phyloP scores from a whole-genome alignment of 2,888 invertebrate genomes.

The Oegoconia quadripuncta region DNA sequence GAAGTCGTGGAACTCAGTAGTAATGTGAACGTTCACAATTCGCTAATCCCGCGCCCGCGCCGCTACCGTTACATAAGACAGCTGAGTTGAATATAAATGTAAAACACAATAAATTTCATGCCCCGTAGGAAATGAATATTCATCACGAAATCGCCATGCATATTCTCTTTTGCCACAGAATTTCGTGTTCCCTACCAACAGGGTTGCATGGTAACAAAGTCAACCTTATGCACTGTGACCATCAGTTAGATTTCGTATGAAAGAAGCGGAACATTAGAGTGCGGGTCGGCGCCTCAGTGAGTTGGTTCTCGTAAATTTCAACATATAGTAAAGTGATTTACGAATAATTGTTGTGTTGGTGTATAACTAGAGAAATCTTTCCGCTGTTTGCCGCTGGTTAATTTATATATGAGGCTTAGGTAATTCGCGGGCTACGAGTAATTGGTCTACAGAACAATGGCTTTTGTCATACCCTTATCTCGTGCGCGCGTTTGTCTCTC shows the following conservation, averaged over 20 bases:
- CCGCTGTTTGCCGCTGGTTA: conserved; percentile 77
- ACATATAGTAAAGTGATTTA: conserved; percentile 80
- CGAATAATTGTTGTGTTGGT: conserved; percentile 79
- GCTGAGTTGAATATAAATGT: conserved; percentile 79
- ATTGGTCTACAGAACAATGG: conserved; percentile 77
- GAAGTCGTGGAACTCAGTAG: conserved; percentile 58
- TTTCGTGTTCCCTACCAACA: conserved; percentile 60
- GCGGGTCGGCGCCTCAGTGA: conserved; percentile 52
- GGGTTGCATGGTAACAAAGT: conserved; percentile 39
- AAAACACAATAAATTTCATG: conserved; percentile 80
- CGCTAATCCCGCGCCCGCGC: conserved; percentile 75
- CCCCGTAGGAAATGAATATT: conserved; percentile 80
- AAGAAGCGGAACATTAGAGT: conserved; percentile 39
- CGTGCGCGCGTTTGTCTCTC: conserved; percentile 64
- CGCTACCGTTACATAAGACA: conserved; percentile 79
- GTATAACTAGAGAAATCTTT: conserved; percentile 80
- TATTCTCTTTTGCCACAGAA: conserved; percentile 74
- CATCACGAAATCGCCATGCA: conserved; percentile 80
- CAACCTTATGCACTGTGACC: conserved; percentile 47
- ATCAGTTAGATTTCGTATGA: conserved; percentile 57
- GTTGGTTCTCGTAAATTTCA: conserved; percentile 75
- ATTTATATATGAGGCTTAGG: conserved; percentile 79
- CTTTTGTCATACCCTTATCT: conserved; percentile 78
- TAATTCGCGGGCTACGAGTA: conserved; percentile 77
- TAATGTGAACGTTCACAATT: conserved; percentile 74